Conservation (phyloP, 2,113 vertebrate species). For the Piprites chloris region DNA sequence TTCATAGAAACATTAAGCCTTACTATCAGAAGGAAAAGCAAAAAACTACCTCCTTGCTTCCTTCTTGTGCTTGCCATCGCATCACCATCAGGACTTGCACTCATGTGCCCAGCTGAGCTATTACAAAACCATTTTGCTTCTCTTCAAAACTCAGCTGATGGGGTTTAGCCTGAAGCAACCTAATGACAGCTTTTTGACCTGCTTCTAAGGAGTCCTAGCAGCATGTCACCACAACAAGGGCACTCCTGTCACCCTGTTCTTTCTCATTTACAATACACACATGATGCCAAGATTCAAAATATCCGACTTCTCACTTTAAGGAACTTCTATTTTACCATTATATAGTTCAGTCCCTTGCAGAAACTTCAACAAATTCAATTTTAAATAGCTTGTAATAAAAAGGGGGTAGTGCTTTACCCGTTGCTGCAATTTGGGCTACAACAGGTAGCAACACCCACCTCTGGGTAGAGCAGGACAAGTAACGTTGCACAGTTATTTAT, state of each 20-base stretch:
- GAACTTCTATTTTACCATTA: not conserved
- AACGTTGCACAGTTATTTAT: not conserved
- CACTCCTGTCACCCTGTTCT: not conserved
- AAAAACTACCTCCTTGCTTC: not conserved
- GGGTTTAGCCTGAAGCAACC: not conserved
- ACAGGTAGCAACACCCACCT: not conserved
- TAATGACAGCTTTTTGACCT: not conserved
- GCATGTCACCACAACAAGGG: not conserved
- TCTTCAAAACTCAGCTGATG: not conserved
- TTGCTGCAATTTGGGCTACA: not conserved
- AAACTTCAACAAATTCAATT: not conserved
- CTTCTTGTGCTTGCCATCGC: not conserved
- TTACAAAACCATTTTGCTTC: not conserved
- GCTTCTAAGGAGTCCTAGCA: not conserved
- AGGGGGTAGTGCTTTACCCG: not conserved
- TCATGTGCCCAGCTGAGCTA: not conserved
- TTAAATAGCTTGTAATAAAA: not conserved
- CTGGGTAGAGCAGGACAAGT: not conserved
- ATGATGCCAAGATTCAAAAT: not conserved
- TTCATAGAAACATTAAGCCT: not conserved
- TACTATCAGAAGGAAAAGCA: not conserved
- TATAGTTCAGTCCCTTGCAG: not conserved
- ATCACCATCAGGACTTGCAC: not conserved
- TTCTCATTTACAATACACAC: not conserved
- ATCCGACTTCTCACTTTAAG: not conserved